Evolutionary conservation across 2,113 vertebrate genomes (phyloP).

Genomic region (Periophthalmus modestus): DNA sequence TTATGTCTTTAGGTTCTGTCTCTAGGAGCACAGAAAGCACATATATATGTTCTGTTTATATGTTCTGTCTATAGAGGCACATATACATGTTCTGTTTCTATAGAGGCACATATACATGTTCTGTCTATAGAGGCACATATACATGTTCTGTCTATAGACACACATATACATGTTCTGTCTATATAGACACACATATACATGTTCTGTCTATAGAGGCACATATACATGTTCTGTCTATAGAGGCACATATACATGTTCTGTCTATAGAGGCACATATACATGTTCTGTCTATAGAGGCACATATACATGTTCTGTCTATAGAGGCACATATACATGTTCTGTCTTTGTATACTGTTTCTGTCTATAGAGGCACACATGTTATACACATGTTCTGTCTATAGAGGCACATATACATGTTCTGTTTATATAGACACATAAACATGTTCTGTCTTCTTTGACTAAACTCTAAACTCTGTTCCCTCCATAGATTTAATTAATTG

Average conservation of each 20-base stretch:
- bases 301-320: too few relatives aligned
- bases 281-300: slow-evolving; percentile 4
- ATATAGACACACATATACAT: too few relatives aligned
- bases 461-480: neutral
- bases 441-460: slow-evolving; percentile 22
- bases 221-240: slow-evolving; percentile 11
- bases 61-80: slow-evolving; percentile 5
- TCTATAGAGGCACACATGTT: too few relatives aligned
- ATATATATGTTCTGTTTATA: too few relatives aligned
- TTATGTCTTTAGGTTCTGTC: too few relatives aligned
- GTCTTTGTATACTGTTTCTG: too few relatives aligned
- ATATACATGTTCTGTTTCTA: neutral
- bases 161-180: slow-evolving; percentile 14
- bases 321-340: too few relatives aligned
- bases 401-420: slow-evolving; percentile 11
- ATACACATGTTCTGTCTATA: neutral
- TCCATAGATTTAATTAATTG: slow-evolving; percentile 31
- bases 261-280: too few relatives aligned
- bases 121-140: too few relatives aligned
- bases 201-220: slow-evolving; percentile 6
- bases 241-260: too few relatives aligned
- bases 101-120: slow-evolving; percentile 18
- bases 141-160: neutral
- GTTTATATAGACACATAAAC: slow-evolving; percentile 10
- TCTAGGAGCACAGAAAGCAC: too few relatives aligned